Evolutionary conservation across 2,888 invertebrate species (phyloP), one percentile per base, ranked within the genome.

Genomic region (Malacosoma neustria): DNA sequence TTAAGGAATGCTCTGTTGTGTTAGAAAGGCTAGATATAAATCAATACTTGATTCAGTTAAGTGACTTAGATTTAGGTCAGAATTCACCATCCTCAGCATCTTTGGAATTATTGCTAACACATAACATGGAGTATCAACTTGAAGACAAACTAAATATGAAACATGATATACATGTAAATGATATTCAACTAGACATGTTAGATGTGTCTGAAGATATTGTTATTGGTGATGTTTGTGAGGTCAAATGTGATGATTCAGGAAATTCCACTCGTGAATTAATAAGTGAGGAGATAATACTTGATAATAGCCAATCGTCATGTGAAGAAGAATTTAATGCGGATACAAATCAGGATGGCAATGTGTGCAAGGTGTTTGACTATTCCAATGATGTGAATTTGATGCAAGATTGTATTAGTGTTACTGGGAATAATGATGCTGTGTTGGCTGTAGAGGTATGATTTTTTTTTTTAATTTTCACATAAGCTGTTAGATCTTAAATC

Each of bases 191-290:
- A 49, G 84, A 84, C 40, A 82, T 84, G 82, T 58, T 85, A 38
- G 84, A 84, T 55, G 82, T 84, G 0, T 85, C 82, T 1, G 85
- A 84, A 49, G 84, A 84, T 42, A 84, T 85, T 38, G 68, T 77
- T 1, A 79, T 85, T 40, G 82, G 74, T 1, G 75, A 75, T 29
- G 67, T 48, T 38, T 71, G 64, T 54, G 80, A 81, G 38, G 49
- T 67, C 0, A 80, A 80, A 42, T 51, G 42, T 14, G 67, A 57
- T 36, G 70, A 71, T 32, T 77, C 73, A 44, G 64, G 60, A 35
- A 38, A 45, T 1, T 48, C 49, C 14, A 69, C 57, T 22, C 55
- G 50, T 11, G 33, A 47, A 9, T 37, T 55, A 2, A 50, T 74
- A 30, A 58, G 43, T 45, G 81, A 82, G 40, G 84, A 80, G 29